phyloP scores from a whole-genome alignment of 1,140 invertebrate species.

The Ceratina australensis region DNA sequence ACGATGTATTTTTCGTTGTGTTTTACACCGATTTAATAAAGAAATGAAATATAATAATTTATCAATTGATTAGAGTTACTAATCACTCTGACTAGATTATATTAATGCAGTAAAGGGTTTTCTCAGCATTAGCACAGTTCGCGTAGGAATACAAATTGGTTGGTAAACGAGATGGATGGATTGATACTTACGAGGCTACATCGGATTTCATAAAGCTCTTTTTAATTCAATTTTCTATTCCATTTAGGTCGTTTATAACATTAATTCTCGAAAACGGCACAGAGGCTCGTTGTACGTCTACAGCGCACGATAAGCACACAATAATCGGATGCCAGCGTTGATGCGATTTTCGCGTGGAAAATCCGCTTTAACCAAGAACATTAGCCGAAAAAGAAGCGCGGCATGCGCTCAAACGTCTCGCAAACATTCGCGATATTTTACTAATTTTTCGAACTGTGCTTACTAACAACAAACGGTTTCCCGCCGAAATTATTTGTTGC shows the following conservation, averaged over 20 bases:
- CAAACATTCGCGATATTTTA: too few species aligned
- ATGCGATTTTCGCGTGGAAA: neutral
- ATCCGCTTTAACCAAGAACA: neutral
- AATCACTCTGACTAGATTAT: too few species aligned
- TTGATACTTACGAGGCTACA: neutral
- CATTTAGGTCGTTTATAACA: slow-evolving; percentile 1
- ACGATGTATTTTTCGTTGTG: neutral
- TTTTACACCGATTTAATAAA: neutral
- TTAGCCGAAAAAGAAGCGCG: neutral
- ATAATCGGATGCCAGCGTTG: slow-evolving; percentile 12
- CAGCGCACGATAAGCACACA: neutral
- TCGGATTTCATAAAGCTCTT: neutral
- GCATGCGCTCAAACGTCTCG: too few species aligned
- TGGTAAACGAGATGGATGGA: neutral
- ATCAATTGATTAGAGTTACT: too few species aligned
- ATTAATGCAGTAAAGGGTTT: too few species aligned
- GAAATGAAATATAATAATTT: neutral
- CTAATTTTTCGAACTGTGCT: neutral
- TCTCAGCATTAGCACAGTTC: neutral
- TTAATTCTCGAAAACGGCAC: slow-evolving; percentile 3
- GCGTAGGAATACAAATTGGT: neutral
- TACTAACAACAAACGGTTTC: slow-evolving; percentile 3
- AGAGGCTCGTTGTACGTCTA: neutral
- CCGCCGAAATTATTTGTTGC: slow-evolving; percentile 11
- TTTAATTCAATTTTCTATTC: slow-evolving; percentile 7